These are phyloP conservation scores for Phyllotis vaccarum DNA, from an alignment of 2,797 vertebrate species.

Conservation along the genomic window DNA sequence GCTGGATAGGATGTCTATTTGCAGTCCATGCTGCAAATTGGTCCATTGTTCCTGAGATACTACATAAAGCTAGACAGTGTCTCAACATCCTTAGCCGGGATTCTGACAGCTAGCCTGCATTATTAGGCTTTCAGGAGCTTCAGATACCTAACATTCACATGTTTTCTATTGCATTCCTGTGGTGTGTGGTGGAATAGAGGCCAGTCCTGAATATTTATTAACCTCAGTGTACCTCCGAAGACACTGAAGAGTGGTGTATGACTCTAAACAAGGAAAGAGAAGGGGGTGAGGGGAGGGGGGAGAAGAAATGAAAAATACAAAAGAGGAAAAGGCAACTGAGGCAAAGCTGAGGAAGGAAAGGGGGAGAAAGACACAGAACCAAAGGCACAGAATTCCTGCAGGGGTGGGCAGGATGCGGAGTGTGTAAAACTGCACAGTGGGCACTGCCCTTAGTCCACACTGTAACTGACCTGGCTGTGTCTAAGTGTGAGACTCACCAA, in stretches of 20 bases:
- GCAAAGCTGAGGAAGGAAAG: not conserved
- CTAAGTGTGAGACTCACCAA: not conserved
- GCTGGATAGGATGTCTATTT: not conserved
- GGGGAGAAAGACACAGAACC: not conserved
- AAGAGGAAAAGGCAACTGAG: not conserved
- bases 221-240: not conserved
- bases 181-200: not conserved
- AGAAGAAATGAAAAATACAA: too few relatives aligned
- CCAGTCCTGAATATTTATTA: not conserved
- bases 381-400: not conserved
- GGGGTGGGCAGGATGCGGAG: rapidly evolving
- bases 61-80: not conserved
- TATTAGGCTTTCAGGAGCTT: not conserved
- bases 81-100: not conserved
- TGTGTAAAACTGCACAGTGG: rapidly evolving
- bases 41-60: not conserved
- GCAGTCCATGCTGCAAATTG: not conserved
- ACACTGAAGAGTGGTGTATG: not conserved
- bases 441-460: rapidly evolving
- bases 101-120: not conserved
- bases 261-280: not conserved
- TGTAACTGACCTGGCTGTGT: not conserved
- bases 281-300: too few relatives aligned
- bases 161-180: not conserved
- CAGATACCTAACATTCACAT: not conserved